Conservation (phyloP, 2,797 vertebrate genomes). For the Pangasius larnaudii region DNA sequence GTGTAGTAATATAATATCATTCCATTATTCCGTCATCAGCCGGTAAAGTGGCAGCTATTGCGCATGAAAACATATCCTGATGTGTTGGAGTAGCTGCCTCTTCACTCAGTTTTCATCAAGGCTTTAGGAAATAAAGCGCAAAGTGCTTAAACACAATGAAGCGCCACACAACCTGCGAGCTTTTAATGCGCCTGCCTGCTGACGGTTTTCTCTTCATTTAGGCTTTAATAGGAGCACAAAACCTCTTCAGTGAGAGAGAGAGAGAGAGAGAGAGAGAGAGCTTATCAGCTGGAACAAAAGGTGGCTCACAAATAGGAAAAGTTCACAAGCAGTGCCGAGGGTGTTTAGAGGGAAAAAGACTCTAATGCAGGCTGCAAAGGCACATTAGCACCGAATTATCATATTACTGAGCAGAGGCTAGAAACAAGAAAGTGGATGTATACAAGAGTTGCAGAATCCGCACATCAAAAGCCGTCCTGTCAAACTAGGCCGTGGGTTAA, state of each 20-base stretch:
- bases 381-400: constrained; percentile 24
- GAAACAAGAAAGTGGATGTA: not conserved
- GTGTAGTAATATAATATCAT: not conserved
- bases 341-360: constrained; percentile 2
- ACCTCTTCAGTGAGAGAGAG: constrained; percentile 14
- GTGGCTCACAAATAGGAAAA: constrained; percentile 37
- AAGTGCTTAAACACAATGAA: constrained; percentile 24
- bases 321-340: constrained; percentile 22
- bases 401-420: not conserved
- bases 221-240: constrained; percentile 39
- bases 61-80: not conserved
- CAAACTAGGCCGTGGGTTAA: not conserved
- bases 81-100: not conserved
- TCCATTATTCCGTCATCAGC: not conserved
- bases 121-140: constrained; percentile 14
- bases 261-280: constrained; percentile 35
- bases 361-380: constrained; percentile 13
- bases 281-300: constrained; percentile 36
- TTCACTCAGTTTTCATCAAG: not conserved
- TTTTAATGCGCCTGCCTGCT: constrained; percentile 8
- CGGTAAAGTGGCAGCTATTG: not conserved
- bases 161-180: constrained; percentile 4
- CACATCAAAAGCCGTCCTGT: not conserved
- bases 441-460: not conserved
- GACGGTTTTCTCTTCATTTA: constrained; percentile 18